Base-by-base conservation (phyloP, 1,140 invertebrate species). In the Cydia pomonella region DNA sequence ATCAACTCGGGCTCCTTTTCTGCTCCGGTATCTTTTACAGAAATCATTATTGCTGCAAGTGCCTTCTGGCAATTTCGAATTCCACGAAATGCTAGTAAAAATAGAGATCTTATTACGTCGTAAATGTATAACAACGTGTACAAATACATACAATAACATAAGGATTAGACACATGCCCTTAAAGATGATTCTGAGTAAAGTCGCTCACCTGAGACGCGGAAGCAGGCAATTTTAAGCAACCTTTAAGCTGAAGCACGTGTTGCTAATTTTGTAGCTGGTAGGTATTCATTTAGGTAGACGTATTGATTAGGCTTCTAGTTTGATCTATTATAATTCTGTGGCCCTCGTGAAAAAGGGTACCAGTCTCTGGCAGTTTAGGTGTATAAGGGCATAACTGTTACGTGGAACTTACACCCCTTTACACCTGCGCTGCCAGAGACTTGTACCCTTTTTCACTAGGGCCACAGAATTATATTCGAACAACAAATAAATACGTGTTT, bases 1-100 rank as follows among this genome's bases (percentile, higher is more conserved):
- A 90, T 89, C 87, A 90, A 85, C 73, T 62, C 44, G 77, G 73
- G 59, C 74, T 64, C 53, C 59, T 38, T 62, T 66, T 66, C 63
- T 66, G 63, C 27, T 29, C 23, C 13, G 27, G 29, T 69, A 69
- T 69, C 64, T 69, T 38, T 33, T 69, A 33, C 64, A 18, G 29
- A 69, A 33, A 69, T 38, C 38, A 38, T 69, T 33, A 41, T 21
- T 69, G 29, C 27, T 69, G 27, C 64, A 69, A 41, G 64, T 69
- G 64, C 64, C 64, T 41, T 38, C 16, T 69, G 64, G 29, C 16
- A 33, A 18, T 33, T 33, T 16, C n/a, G 29, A 18, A 69, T 69
- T 69, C 64, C 64, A 69, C n/a, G 64, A 69, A 69, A 69, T 18
- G 9, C 53, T 59, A 59, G 18, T 23, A 59, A 59, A 59, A 23